Evolutionary conservation across 2,113 vertebrate species (phyloP), one percentile per base, ranked within the genome.

Genomic region (Scomber colias): DNA sequence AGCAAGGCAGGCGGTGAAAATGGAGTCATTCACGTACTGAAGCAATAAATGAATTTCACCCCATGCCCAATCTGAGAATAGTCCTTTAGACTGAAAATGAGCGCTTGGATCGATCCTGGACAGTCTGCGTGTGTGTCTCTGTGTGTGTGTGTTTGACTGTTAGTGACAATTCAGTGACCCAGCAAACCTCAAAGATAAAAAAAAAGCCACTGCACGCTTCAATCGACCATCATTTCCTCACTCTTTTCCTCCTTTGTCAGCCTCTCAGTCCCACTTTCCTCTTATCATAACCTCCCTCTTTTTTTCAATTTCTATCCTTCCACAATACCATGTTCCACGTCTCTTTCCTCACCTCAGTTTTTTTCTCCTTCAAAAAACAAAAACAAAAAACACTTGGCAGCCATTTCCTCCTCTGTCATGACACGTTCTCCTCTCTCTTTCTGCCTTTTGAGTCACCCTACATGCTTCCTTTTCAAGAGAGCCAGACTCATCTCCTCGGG

Each of bases 21-120:
- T 81, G n/a, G 87, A 81, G 82, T 69, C 44, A 44, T 77, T 77
- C 56, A 56, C 65, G 69, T 77, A 70, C 71, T 71, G 57, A 78
- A 71, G 81, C 68, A 75, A 67, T 83, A 82, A 79, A 82, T 86
- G 4, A 71, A 81, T 89, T 79, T 72, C 35, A 55, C 13, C 74
- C 30, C 50, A 45, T 68, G 60, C 6, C 35, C 64, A 65, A 83
- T 75, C 56, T 64, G 50, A 68, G 62, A 75, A 78, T 63, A 83
- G 35, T 75, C 64, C 56, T 56, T 70, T 35, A 17, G 64, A 68
- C 57, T 66, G 74, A 78, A 78, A 81, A 77, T 67, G 72, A 85
- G 72, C 21, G 45, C 56, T 30, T 14, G 1, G 79, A 89, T 82
- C 65, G 59, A 85, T 90, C 66, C 31, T 11, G n/a, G 50, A 50